Conservation (phyloP, 2,113 vertebrate genomes). For the Chaetura pelagica region DNA sequence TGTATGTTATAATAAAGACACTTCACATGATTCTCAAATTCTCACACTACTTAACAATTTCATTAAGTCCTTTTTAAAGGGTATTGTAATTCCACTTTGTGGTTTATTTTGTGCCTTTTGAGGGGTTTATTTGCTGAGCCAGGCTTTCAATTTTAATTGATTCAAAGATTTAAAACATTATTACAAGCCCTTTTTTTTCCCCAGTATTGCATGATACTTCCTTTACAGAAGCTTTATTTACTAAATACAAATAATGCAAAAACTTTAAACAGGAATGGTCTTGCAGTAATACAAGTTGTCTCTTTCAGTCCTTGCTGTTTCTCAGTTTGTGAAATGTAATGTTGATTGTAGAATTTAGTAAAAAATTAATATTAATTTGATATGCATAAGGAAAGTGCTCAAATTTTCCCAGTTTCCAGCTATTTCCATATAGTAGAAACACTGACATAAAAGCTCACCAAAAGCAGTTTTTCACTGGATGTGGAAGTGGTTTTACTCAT, state of each 20-base stretch:
- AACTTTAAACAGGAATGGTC: conserved; percentile 41
- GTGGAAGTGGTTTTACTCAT: background rate
- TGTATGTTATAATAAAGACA: background rate
- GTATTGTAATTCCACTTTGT: conserved; percentile 31
- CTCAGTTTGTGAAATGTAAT: conserved; percentile 24
- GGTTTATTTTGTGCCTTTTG: conserved; percentile 63
- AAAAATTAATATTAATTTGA: conserved; percentile 3
- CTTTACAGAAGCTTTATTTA: conserved; percentile 54
- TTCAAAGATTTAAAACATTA: conserved; percentile 50
- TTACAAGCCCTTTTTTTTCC: background rate
- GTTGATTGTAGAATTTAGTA: conserved; percentile 41
- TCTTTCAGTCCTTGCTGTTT: conserved; percentile 59
- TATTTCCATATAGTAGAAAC: background rate
- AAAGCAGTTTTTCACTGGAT: background rate
- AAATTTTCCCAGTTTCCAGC: background rate
- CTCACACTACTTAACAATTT: conserved; percentile 41
- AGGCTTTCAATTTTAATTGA: conserved; percentile 65
- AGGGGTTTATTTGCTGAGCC: conserved; percentile 62
- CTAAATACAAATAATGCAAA: conserved; percentile 50
- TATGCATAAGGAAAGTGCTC: background rate
- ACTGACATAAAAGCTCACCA: background rate
- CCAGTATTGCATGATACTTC: conserved; percentile 27
- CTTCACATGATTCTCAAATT: conserved; percentile 29
- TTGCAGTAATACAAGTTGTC: conserved; percentile 20
- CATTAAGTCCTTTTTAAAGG: conserved; percentile 40